Evolutionary conservation across 2,113 vertebrate genomes (phyloP).

Genomic region (Alexandromys fortis): DNA sequence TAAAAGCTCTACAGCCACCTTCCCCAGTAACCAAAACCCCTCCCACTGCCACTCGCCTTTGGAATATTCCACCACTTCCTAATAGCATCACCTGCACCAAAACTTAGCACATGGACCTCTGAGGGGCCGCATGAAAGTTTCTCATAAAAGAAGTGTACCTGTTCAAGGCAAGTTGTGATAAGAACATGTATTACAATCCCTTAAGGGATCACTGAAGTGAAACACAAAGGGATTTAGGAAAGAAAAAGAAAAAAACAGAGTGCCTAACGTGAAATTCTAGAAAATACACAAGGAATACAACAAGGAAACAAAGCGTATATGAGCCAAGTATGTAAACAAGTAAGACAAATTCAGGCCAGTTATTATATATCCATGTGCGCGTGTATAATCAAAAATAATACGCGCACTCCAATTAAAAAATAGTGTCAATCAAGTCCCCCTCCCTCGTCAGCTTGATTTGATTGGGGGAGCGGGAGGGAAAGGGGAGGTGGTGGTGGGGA

Average conservation of each 20-base stretch:
- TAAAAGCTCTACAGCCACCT: background rate
- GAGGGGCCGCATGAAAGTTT: background rate
- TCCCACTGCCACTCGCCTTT: background rate
- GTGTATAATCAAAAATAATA: background rate
- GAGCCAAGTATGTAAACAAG: background rate
- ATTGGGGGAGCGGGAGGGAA: no score
- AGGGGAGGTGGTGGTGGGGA: no score
- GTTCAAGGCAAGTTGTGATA: background rate
- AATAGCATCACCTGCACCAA: background rate
- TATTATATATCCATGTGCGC: background rate
- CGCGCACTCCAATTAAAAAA: background rate
- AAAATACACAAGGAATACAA: background rate
- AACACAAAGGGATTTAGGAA: background rate
- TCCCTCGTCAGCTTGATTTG: no score
- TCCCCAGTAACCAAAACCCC: background rate
- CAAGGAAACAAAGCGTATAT: constrained; percentile 2
- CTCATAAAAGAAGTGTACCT: background rate
- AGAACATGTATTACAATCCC: background rate
- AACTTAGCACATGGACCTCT: background rate
- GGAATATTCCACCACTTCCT: background rate
- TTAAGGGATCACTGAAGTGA: constrained; percentile 1
- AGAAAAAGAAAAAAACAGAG: background rate
- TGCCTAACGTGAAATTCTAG: constrained; percentile 6
- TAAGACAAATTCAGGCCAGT: background rate
- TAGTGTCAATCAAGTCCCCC: no score